Conservation (phyloP, 2,888 invertebrate species). For the Trichopria drosophilae region DNA sequence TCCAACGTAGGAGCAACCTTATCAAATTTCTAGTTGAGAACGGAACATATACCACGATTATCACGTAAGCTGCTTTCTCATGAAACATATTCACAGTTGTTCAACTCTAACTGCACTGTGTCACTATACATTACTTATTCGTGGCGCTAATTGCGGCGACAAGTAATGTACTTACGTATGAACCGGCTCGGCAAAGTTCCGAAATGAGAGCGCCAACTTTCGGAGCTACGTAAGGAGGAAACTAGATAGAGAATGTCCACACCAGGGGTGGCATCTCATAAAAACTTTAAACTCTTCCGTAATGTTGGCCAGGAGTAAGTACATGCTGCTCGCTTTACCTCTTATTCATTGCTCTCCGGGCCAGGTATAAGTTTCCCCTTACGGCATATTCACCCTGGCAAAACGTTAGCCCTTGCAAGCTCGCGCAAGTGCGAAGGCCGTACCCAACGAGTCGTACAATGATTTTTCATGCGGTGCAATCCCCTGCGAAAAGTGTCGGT, state of each 20-base stretch:
- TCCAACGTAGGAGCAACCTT: too few species aligned
- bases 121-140: conserved; percentile 43
- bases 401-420: conserved; percentile 1
- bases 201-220: conserved; percentile 26
- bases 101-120: too few species aligned
- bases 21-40: too few species aligned
- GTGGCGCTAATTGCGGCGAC: conserved; percentile 41
- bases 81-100: too few species aligned
- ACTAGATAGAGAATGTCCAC: conserved; percentile 25
- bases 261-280: conserved; percentile 16
- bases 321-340: conserved; percentile 21
- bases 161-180: conserved; percentile 44
- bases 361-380: conserved; percentile 25
- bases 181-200: conserved; percentile 38
- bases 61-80: too few species aligned
- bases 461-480: conserved; percentile 26
- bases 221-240: conserved; percentile 5
- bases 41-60: too few species aligned
- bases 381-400: conserved; percentile 6
- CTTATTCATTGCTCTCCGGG: conserved; percentile 24
- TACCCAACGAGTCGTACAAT: too few species aligned
- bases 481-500: conserved; percentile 8
- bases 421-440: too few species aligned
- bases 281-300: conserved; percentile 31
- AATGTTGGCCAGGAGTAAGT: conserved; percentile 10